Evolutionary conservation across 2,113 vertebrate genomes (phyloP).

Genomic region (Indri indri): DNA sequence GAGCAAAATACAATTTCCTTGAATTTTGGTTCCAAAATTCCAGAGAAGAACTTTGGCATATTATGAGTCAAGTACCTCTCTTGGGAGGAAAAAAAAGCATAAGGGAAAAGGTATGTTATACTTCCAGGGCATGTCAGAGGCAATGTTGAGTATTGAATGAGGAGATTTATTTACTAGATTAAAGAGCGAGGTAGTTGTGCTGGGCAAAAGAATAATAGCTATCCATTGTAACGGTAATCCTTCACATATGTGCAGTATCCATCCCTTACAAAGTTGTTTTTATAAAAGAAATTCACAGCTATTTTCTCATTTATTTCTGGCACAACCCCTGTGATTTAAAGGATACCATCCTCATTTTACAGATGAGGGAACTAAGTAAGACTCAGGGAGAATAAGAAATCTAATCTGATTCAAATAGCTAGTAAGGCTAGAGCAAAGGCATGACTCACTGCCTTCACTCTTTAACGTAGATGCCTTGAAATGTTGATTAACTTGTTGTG

Average conservation of each 20-base stretch:
- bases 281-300: background rate
- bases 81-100: too few species aligned
- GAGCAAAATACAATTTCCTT: background rate
- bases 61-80: background rate
- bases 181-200: background rate
- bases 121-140: background rate
- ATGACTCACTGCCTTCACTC: background rate
- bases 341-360: background rate
- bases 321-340: background rate
- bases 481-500: background rate
- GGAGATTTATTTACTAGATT: background rate
- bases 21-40: background rate
- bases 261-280: background rate
- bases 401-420: background rate
- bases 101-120: background rate
- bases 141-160: background rate
- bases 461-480: background rate
- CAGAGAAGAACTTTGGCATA: background rate
- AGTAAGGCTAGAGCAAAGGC: background rate
- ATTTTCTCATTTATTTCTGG: background rate
- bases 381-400: background rate
- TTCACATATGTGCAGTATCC: background rate
- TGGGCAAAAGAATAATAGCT: background rate
- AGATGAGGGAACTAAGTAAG: constrained; percentile 13
- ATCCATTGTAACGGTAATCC: background rate